Base-by-base conservation (phyloP, 2,113 vertebrate species). In the Hypomesus transpacificus region DNA sequence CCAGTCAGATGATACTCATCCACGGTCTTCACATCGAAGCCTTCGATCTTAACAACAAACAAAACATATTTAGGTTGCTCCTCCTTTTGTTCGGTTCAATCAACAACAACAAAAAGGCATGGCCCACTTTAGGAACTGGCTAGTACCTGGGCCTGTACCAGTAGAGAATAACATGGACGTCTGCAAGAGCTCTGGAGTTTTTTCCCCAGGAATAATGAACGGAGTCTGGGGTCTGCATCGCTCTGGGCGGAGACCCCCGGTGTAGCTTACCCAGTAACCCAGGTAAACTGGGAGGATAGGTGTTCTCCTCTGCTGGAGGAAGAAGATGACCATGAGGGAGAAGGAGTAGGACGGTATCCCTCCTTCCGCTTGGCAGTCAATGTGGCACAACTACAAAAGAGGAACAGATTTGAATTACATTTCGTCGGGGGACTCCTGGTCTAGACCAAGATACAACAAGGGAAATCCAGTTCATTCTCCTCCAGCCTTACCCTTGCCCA, bases 241-340 rank as follows among this genome's bases (percentile, higher is more conserved):
- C 66, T 26, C 59, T 59, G 72, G 31, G 3, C 20, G 16, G 34
- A 73, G 74, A 65, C 78, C 50, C 46, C n/a, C 14, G 59, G 18
- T 56, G 50, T 17, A 22, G 75, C 93, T 82, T 88, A 99, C 97
- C 96, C 96, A 98, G 60, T 74, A 89, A 80, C 96, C 97, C 78
- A 99, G 91, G 90, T 96, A 96, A 57, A 95, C 94, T 0, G 97
- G 96, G 73, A 98, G 92, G 91, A 98, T 89, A 77, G 93, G 94
- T 69, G 92, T 91, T 75, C 94, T 92, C 86, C 95, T 94, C 94
- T 98, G 96, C 87, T 99, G 97, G 81, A 99, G 95, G 89, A 98
- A 99, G 93, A 98, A 99, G 88, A 99, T 94, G 81, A 96, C 96
- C 97, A 99, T 99, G 90, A 99, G 94, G 83, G 96, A 94, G 80